These are phyloP conservation scores for Trichonephila clavata DNA, from an alignment of 1,140 invertebrate genomes.

Conservation along the genomic window DNA sequence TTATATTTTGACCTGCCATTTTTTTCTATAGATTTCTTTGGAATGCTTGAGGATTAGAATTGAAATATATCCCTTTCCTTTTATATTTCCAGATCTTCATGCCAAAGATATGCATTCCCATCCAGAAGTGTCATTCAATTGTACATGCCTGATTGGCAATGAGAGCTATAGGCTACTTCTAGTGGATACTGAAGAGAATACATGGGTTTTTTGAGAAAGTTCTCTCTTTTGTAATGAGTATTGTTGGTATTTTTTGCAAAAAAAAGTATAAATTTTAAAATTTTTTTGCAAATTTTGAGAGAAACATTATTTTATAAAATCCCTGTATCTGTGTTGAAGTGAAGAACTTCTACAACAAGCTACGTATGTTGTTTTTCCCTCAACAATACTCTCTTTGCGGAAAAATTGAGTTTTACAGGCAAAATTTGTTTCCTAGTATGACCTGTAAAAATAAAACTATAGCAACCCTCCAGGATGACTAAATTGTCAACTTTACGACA, in stretches of 20 bases:
- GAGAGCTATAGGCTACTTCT: not conserved
- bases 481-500: too few species aligned
- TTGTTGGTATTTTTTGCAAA: not conserved
- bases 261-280: too few species aligned
- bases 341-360: too few species aligned
- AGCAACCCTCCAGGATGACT: too few species aligned
- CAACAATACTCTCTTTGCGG: too few species aligned
- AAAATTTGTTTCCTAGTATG: too few species aligned
- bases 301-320: too few species aligned
- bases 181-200: not conserved
- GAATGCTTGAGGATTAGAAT: not conserved
- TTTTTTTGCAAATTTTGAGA: too few species aligned
- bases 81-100: not conserved
- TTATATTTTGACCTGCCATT: not conserved
- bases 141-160: not conserved
- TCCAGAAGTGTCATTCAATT: not conserved
- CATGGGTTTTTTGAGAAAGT: not conserved
- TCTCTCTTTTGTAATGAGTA: not conserved
- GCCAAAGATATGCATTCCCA: not conserved
- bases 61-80: not conserved
- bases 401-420: too few species aligned
- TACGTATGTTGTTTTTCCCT: too few species aligned
- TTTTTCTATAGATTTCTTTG: not conserved
- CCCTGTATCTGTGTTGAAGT: too few species aligned
- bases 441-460: too few species aligned